Conservation (phyloP, 2,113 vertebrate species). For the Menura novaehollandiae region DNA sequence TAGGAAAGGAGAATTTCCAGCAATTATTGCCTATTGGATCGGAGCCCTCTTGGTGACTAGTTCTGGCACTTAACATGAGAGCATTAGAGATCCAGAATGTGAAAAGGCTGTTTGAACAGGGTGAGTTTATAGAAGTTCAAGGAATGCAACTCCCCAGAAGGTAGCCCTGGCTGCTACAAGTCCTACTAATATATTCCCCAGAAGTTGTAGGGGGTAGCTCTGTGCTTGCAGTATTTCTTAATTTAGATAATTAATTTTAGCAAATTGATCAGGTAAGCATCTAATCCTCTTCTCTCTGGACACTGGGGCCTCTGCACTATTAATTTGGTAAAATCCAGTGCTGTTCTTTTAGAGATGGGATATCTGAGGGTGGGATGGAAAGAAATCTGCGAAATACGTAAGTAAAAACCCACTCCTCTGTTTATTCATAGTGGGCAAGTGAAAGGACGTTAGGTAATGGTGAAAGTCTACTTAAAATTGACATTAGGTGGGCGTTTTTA, state of each 20-base stretch:
- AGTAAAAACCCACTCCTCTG: not conserved
- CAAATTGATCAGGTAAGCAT: not conserved
- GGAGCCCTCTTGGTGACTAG: constrained; percentile 57
- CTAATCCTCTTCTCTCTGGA: not conserved
- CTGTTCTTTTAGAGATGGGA: not conserved
- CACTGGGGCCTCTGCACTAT: not conserved
- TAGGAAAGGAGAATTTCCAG: constrained; percentile 45
- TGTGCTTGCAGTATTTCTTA: not conserved
- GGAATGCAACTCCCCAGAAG: not conserved
- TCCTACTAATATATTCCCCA: not conserved
- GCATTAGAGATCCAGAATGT: not conserved
- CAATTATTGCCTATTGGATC: constrained; percentile 44
- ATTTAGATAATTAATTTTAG: not conserved
- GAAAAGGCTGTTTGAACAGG: not conserved
- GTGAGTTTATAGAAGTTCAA: not conserved
- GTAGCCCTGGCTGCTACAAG: not conserved
- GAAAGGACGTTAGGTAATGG: not conserved
- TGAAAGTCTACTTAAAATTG: not conserved
- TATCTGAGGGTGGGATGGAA: not conserved
- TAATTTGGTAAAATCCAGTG: not conserved
- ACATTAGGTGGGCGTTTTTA: not conserved
- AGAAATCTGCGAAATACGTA: not conserved
- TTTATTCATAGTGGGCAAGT: not conserved
- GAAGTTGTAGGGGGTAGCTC: not conserved
- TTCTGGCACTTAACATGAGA: constrained; percentile 3